Percentiles rank a stretch among this genome's conserved stretches.
Conservation (phyloP, 2,113 vertebrate species). For the Oncorhynchus nerka region DNA sequence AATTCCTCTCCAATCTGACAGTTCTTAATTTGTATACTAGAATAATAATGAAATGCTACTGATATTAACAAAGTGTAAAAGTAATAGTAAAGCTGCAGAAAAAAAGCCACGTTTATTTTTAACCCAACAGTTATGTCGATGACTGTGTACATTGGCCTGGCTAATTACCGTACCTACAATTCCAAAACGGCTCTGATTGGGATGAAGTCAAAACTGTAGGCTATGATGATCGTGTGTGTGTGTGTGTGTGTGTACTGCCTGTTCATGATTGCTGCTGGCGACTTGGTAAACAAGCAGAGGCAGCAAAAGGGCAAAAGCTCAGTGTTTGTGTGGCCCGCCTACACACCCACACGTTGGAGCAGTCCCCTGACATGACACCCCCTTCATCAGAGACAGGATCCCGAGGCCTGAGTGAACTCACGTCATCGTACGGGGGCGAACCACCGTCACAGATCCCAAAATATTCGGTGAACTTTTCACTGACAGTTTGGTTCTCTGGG, state of each 20-base stretch:
- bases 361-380: not conserved
- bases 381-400: not conserved
- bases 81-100: too few relatives aligned
- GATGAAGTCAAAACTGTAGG: not conserved
- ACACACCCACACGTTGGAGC: not conserved
- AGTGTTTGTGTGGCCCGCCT: not conserved
- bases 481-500: not conserved
- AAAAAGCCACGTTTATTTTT: too few relatives aligned
- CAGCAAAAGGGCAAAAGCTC: not conserved
- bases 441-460: not conserved
- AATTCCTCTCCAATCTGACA: too few relatives aligned
- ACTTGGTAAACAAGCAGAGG: not conserved
- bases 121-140: too few relatives aligned
- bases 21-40: too few relatives aligned
- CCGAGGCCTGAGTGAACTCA: not conserved
- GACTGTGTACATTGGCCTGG: too few relatives aligned
- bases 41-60: too few relatives aligned
- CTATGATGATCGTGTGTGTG: not conserved
- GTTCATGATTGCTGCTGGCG: not conserved
- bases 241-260: too few relatives aligned
- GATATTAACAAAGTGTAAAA: too few relatives aligned
- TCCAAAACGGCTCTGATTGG: too few relatives aligned
- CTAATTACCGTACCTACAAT: too few relatives aligned
- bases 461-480: not conserved
- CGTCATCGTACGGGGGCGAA: not conserved